phyloP scores from a whole-genome alignment of 1,140 invertebrate genomes.

The Aphis gossypii region DNA sequence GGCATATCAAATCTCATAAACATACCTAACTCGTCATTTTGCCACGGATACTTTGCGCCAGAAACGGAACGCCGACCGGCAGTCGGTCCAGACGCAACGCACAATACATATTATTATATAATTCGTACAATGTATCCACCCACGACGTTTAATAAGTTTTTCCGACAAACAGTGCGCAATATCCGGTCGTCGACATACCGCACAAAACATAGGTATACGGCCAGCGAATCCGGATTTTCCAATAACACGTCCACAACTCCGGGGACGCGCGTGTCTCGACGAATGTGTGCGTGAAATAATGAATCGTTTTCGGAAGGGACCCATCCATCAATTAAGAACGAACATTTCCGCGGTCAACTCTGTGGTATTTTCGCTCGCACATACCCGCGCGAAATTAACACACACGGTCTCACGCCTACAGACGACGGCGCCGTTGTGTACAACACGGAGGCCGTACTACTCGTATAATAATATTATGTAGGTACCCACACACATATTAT shows the following conservation, averaged over 20 bases:
- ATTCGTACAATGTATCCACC: background rate
- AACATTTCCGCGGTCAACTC: background rate
- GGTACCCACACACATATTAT: too few species aligned
- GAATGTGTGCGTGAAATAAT: background rate
- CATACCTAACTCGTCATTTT: background rate
- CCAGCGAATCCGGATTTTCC: background rate
- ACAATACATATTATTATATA: background rate
- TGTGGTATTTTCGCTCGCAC: background rate
- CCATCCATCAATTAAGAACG: conserved; percentile 52
- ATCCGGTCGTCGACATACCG: background rate
- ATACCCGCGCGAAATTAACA: background rate
- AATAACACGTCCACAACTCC: background rate
- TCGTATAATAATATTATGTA: too few species aligned
- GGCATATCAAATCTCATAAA: background rate
- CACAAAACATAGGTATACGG: background rate
- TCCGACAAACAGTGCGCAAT: background rate
- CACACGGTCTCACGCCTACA: background rate
- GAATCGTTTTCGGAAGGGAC: conserved; percentile 15
- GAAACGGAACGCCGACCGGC: background rate
- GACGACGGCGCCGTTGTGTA: background rate
- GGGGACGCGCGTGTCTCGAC: background rate
- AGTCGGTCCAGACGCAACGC: background rate
- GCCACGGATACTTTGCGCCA: background rate
- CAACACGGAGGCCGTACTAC: too few species aligned
- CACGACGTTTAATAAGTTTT: background rate